These are phyloP conservation scores for Nesoenas mayeri DNA, from an alignment of 2,113 vertebrate genomes.

Conservation along the genomic window DNA sequence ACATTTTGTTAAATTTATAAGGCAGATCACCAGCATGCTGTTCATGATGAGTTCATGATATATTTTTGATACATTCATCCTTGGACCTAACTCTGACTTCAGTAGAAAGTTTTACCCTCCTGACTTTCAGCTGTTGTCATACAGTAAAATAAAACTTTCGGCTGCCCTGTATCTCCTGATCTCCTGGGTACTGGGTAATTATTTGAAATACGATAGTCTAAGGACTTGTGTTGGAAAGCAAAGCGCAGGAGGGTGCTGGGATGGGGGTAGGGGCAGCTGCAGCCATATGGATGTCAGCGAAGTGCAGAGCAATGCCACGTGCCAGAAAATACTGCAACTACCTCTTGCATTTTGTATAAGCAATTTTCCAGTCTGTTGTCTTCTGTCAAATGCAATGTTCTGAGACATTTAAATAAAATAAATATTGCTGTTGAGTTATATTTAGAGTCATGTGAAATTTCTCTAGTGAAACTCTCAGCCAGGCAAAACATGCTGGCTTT, in stretches of 20 bases:
- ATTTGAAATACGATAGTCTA: neutral
- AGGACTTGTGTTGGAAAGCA: neutral
- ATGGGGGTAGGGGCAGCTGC: neutral
- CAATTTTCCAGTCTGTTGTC: slow-evolving; percentile 73
- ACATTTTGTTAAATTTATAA: neutral
- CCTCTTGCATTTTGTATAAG: slow-evolving; percentile 68
- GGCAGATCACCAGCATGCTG: neutral
- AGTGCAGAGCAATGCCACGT: slow-evolving; percentile 24
- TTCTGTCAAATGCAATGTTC: slow-evolving; percentile 71
- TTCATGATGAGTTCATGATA: neutral
- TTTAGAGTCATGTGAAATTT: slow-evolving; percentile 56
- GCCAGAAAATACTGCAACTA: slow-evolving; percentile 59
- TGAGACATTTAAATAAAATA: slow-evolving; percentile 72
- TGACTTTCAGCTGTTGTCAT: neutral
- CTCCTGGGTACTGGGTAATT: neutral
- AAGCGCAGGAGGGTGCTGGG: neutral
- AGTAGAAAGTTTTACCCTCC: neutral
- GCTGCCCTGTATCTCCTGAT: neutral
- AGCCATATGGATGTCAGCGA: neutral
- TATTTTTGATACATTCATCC: neutral
- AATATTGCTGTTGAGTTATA: slow-evolving; percentile 63
- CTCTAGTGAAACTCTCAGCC: slow-evolving; percentile 41
- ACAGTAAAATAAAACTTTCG: neutral
- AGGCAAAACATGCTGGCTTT: slow-evolving; percentile 39
- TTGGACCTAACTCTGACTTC: neutral